These are phyloP conservation scores for Syngnathus scovelli DNA, from an alignment of 2,113 vertebrate genomes.

Conservation along the genomic window DNA sequence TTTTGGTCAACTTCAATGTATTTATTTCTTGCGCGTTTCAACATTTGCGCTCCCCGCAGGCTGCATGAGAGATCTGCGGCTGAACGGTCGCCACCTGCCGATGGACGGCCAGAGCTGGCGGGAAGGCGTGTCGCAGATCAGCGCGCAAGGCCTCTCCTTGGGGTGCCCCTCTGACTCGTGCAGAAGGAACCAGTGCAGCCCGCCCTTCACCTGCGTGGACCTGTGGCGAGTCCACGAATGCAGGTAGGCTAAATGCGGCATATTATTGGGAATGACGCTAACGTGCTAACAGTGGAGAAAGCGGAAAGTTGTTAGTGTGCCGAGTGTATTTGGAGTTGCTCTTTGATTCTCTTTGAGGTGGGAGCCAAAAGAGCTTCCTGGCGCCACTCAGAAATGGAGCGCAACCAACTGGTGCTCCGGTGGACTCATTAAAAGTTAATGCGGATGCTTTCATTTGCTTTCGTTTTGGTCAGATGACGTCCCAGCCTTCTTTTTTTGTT, in stretches of 20 bases:
- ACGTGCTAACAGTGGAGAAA: not conserved
- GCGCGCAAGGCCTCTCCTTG: slow-evolving; percentile 70
- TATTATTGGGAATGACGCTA: no score
- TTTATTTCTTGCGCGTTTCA: not conserved
- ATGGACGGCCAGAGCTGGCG: slow-evolving; percentile 67
- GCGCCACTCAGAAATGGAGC: not conserved
- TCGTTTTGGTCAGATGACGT: not conserved
- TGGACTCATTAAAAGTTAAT: not conserved
- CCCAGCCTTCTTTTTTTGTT: no score
- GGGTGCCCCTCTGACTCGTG: slow-evolving; percentile 84
- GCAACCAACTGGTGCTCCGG: not conserved
- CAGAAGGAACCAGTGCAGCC: slow-evolving; percentile 78
- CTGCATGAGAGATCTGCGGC: slow-evolving; percentile 80
- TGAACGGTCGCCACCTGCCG: slow-evolving; percentile 79
- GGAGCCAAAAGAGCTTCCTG: no score
- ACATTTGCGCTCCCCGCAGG: slow-evolving; percentile 55
- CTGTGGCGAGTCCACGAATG: slow-evolving; percentile 86
- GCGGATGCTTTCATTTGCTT: not conserved
- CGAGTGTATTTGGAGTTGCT: not conserved
- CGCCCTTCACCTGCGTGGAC: slow-evolving; percentile 81
- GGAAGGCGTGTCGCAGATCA: slow-evolving; percentile 75
- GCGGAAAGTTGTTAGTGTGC: not conserved
- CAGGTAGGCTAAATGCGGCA: slow-evolving; percentile 64
- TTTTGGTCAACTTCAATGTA: not conserved
- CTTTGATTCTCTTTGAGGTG: no score